These are phyloP conservation scores for Chromoteleia sp. DNA, from an alignment of 2,888 invertebrate genomes.

Conservation along the genomic window DNA sequence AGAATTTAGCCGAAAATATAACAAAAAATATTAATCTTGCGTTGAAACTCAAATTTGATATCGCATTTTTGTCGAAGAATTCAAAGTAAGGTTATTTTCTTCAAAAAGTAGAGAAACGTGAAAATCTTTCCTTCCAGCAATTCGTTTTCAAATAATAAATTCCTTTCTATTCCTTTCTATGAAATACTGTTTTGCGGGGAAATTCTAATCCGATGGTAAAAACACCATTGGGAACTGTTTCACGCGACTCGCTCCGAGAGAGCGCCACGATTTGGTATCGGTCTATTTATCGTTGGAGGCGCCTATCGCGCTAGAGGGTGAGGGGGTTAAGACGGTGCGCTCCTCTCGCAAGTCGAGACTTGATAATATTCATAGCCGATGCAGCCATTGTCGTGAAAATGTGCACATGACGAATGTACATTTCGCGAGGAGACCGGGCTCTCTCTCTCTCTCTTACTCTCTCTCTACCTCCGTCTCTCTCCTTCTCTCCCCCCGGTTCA, in stretches of 20 bases:
- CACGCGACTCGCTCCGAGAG: slow-evolving; percentile 1
- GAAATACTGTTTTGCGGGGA: no score
- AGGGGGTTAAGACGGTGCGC: not conserved
- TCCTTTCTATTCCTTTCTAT: no score
- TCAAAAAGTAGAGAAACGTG: no score
- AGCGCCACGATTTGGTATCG: slow-evolving; percentile 34
- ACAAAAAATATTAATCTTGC: no score
- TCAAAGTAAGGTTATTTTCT: no score
- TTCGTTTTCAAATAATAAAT: no score
- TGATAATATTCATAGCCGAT: slow-evolving; percentile 42
- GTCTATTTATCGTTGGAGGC: slow-evolving; percentile 25
- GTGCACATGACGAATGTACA: slow-evolving; percentile 57
- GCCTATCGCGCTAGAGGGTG: not conserved
- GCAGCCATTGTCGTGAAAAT: slow-evolving; percentile 57
- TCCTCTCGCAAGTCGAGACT: not conserved
- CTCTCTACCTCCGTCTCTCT: slow-evolving; percentile 7
- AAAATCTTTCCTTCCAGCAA: no score
- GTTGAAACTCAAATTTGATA: no score
- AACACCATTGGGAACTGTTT: no score
- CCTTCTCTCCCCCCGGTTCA: not conserved
- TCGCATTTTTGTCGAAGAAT: no score
- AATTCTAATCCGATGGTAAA: no score
- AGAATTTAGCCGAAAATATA: no score
- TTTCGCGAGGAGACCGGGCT: slow-evolving; percentile 43
- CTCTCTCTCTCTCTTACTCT: slow-evolving; percentile 27